Conservation (phyloP, 2,113 vertebrate species). For the Serilophus lunatus region DNA sequence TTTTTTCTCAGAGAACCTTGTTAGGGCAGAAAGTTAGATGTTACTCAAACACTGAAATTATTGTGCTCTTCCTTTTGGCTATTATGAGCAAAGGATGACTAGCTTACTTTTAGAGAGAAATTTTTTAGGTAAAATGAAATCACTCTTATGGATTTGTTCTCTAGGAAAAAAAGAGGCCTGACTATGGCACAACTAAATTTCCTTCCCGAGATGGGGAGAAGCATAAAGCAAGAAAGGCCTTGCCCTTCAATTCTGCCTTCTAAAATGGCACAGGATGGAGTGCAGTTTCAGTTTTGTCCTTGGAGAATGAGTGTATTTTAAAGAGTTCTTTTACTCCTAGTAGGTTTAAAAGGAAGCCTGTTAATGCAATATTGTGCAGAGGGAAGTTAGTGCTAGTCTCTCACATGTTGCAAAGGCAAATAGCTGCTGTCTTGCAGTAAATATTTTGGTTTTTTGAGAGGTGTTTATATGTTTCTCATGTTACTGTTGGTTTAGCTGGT, state of each 20-base stretch:
- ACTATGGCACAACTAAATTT: neutral
- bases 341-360: neutral
- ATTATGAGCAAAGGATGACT: neutral
- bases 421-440: neutral
- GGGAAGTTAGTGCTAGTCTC: neutral
- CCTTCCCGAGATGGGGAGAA: neutral
- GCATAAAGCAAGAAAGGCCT: neutral
- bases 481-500: neutral
- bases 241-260: neutral
- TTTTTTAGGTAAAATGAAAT: neutral
- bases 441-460: neutral
- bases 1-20: neutral
- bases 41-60: neutral
- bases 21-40: neutral
- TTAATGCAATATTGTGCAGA: neutral
- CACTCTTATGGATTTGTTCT: neutral
- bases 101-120: neutral
- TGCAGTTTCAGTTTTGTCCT: neutral
- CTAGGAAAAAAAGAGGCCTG: neutral
- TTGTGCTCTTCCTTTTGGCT: neutral
- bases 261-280: neutral
- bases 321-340: neutral
- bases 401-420: neutral
- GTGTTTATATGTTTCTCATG: slow-evolving; percentile 19
- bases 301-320: neutral